A percentile compares a stretch with the other conserved stretches of the same genome.
Evolutionary conservation across 2,113 vertebrate species (phyloP).

Genomic region (Corythoichthys haematopterus): DNA sequence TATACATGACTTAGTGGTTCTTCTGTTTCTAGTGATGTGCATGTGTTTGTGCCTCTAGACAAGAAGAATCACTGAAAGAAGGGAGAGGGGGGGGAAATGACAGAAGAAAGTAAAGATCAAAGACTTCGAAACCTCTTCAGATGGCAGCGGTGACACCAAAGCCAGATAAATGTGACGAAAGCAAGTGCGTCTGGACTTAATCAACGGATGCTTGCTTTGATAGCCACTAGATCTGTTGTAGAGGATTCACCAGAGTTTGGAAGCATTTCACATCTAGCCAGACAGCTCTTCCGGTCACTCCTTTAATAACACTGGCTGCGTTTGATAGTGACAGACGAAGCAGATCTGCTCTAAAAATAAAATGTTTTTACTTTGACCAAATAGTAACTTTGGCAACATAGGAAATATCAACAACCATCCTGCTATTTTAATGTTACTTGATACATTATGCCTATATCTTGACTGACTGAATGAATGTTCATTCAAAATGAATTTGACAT

Average conservation of each 20-base stretch:
- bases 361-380: too few species aligned
- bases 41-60: not conserved
- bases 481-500: too few species aligned
- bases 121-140: conserved; percentile 2
- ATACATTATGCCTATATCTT: too few species aligned
- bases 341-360: too few species aligned
- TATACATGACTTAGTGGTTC: not conserved
- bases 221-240: conserved; percentile 12
- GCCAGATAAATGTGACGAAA: conserved; percentile 27
- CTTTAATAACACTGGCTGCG: conserved; percentile 1
- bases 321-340: too few species aligned
- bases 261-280: conserved; percentile 11
- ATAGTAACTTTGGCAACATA: too few species aligned
- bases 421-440: too few species aligned
- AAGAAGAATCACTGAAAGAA: not conserved
- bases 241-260: conserved; percentile 7
- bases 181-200: conserved; percentile 33
- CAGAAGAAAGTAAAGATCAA: not conserved
- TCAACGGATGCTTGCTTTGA: conserved; percentile 19
- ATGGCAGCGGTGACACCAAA: conserved; percentile 6
- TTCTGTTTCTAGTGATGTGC: not conserved
- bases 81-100: not conserved
- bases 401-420: too few species aligned
- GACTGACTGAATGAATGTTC: too few species aligned
- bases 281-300: conserved; percentile 23